Base-by-base conservation (phyloP, 1,140 invertebrate species). In the Gonatopus flavifemur region DNA sequence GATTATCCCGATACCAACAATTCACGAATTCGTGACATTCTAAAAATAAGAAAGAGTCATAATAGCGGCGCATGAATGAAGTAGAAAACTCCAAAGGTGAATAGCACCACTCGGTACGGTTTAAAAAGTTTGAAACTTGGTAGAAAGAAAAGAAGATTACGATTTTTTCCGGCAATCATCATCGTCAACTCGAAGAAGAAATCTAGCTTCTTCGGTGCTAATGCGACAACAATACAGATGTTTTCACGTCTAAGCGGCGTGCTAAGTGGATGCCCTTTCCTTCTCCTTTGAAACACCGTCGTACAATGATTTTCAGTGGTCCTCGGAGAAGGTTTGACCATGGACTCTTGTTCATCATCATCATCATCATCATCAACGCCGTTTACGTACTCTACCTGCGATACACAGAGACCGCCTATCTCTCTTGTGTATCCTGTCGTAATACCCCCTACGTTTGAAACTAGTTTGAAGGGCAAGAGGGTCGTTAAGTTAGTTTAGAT, bases 181-280 rank as follows among this genome's bases (percentile, higher is more conserved):
- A n/a, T n/a, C n/a, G n/a, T n/a, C n/a, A n/a, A n/a, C n/a, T n/a
- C 18, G 49, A 19, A 45, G 19, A 43, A 13, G 35, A 39, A 20
- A 51, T 33, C 10, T 33, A 4, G 32, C 10, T 15, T 9, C 30
- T 43, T 22, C 22, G 49, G 44, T 44, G 58, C 54, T 70, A 70
- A 70, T 69, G 38, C 67, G 57, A 50, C 46, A 59, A 70, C 67
- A 70, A 70, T 70, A 67, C 67, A 67, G 59, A 69, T 69, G 67
- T 70, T 70, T 70, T 70, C 64, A 60, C 67, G 59, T 70, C 62
- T 69, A 70, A 70, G 66, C 59, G 62, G 66, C 64, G 66, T 70
- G 64, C 57, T 70, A 69, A 70, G 67, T 69, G 67, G 66, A 69
- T 69, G 58, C 19, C 22, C 24, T 19, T 33, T 21, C 46, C 19